These are phyloP conservation scores for Mastigias papua DNA, from an alignment of 30 jellyfish, hydroid and myxozoan genomes.

Conservation along the genomic window DNA sequence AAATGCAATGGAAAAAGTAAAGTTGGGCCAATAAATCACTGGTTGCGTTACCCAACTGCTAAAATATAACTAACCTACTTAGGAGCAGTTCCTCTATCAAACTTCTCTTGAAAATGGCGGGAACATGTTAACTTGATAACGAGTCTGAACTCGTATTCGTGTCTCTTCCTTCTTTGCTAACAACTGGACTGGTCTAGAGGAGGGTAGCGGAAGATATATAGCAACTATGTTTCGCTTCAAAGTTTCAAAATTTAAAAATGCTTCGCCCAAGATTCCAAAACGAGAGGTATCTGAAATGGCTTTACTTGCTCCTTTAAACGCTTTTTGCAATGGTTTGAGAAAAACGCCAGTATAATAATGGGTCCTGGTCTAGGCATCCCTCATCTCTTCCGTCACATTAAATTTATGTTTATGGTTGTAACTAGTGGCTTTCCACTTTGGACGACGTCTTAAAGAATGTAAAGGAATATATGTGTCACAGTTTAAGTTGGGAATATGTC, in stretches of 20 bases:
- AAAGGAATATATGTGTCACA: too few relatives aligned
- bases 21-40: not conserved
- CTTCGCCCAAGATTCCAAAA: conserved; percentile 93
- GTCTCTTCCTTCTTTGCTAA: not conserved
- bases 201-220: not conserved
- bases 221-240: conserved; percentile 83
- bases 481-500: too few relatives aligned
- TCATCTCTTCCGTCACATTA: too few relatives aligned
- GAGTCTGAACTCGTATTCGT: conserved; percentile 35
- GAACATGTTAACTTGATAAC: not conserved
- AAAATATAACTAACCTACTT: not conserved
- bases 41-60: not conserved
- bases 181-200: not conserved
- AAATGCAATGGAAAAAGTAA: too few relatives aligned
- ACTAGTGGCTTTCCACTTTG: too few relatives aligned
- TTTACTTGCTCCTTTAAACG: not conserved
- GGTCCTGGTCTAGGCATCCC: too few relatives aligned
- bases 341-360: too few relatives aligned
- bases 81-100: not conserved
- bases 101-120: conserved; percentile 37
- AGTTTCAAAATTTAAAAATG: conserved; percentile 92
- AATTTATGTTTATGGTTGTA: too few relatives aligned
- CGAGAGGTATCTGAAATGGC: conserved; percentile 70
- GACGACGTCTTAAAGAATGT: too few relatives aligned
- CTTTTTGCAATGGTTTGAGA: too few relatives aligned